Evolutionary conservation across 2,888 invertebrate genomes (phyloP), one percentile per base, ranked within the genome.

Genomic region (Xanthostigma xanthostigma): DNA sequence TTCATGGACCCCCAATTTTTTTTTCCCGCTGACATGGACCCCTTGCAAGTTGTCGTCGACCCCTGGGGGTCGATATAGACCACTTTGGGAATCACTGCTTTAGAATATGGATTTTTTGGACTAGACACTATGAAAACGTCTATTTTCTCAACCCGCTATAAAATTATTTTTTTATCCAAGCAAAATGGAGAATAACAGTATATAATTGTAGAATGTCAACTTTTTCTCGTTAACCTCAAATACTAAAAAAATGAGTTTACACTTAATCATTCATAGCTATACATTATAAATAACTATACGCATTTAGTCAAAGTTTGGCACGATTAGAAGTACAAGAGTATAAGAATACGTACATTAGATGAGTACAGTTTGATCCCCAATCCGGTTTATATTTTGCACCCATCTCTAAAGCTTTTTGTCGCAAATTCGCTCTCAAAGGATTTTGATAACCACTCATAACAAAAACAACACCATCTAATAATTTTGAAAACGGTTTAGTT

Each of bases 361-460:
- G 93, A 8, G 91, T 92, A 63, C 87, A 89, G 33, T 62, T 63
- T 13, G 66, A 61, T 45, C 75, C 74, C 91, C 91, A 92, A 67
- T 87, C 84, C 1, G 76, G 69, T 62, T 74, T 76, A 61, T 86
- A 90, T 55, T 71, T 72, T 1, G 89, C 92, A 2, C 93, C 93
- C 76, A 94, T 77, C 47, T 76, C 74, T 4, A 81, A 50, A 8
- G 85, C 89, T 55, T 75, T 73, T 52, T 73, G 74, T 36, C 92
- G 69, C 44, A 93, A 60, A 50, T 72, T 66, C 0, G 73, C 75
- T 45, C 93, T 74, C 50, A 75, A 73, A 5, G 93, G 93, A 71
- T 93, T 86, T 69, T 81, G 75, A 67, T 85, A 91, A 0, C 93
- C 93, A 68, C 90, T 91, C 53, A 94, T 74, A n/a, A 81, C 84